Evolutionary conservation across 2,888 invertebrate species (phyloP).

Genomic region (Drosophila monieri): DNA sequence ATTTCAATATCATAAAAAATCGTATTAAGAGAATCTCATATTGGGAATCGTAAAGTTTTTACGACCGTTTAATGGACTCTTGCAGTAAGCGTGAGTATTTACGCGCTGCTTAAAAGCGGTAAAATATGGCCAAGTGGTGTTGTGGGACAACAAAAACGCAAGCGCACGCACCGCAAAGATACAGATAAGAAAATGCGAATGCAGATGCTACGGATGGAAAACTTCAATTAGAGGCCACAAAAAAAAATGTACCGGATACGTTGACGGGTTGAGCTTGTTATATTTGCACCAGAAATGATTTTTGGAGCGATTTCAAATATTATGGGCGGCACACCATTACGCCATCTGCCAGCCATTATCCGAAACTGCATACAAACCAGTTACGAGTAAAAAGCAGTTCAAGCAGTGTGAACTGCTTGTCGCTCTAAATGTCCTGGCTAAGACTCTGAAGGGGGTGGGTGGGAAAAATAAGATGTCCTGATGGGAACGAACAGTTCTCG

Average conservation of each 20-base stretch:
- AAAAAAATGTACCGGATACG: slow-evolving; percentile 5
- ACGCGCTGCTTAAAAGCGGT: slow-evolving; percentile 78
- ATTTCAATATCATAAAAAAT: slow-evolving; percentile 83
- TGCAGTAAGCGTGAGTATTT: slow-evolving; percentile 80
- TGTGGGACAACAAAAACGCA: slow-evolving; percentile 47
- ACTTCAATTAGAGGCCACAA: slow-evolving; percentile 36
- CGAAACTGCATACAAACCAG: slow-evolving; percentile 50
- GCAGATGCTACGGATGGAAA: slow-evolving; percentile 21
- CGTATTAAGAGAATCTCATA: slow-evolving; percentile 83
- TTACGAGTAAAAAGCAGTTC: slow-evolving; percentile 50
- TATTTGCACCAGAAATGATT: slow-evolving; percentile 10
- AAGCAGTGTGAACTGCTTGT: slow-evolving; percentile 43
- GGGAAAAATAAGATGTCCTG: not conserved
- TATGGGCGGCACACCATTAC: slow-evolving; percentile 30
- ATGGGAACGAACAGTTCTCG: slow-evolving; percentile 2
- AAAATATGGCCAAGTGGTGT: slow-evolving; percentile 74
- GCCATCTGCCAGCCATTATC: slow-evolving; percentile 51
- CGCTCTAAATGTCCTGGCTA: slow-evolving; percentile 55
- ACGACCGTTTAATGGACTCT: slow-evolving; percentile 84
- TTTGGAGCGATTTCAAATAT: not conserved
- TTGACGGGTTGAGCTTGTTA: slow-evolving; percentile 1
- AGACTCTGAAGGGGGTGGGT: not conserved
- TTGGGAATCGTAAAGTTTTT: slow-evolving; percentile 83
- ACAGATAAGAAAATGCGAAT: slow-evolving; percentile 23
- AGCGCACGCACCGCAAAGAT: slow-evolving; percentile 32